Percentiles rank a stretch among this genome's conserved stretches.
phyloP scores from a whole-genome alignment of 2,113 vertebrate species.

The Herpailurus yagouaroundi region DNA sequence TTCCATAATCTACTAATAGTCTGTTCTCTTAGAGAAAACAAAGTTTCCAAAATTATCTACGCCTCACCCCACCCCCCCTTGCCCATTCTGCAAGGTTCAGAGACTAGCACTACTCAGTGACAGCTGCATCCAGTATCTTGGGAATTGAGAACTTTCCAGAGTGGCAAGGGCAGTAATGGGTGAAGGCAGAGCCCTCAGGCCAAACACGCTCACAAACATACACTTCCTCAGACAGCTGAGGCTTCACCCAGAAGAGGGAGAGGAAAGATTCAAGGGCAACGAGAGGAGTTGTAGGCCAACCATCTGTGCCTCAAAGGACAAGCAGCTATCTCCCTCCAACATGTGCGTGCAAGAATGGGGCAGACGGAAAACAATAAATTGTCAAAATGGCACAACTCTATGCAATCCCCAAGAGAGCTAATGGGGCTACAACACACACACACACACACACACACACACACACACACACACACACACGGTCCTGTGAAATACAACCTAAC shows the following conservation, averaged over 20 bases:
- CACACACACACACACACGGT: background rate
- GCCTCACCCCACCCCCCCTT: background rate
- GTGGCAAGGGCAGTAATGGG: background rate
- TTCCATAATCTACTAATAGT: background rate
- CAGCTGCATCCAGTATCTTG: background rate
- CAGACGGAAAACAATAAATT: conserved; percentile 32
- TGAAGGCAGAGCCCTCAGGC: background rate
- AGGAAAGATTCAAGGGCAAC: background rate
- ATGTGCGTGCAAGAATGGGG: background rate
- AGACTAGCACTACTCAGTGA: background rate
- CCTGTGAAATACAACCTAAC: conserved; percentile 68
- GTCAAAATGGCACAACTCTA: conserved; percentile 31
- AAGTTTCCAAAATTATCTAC: background rate
- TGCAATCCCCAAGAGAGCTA: background rate
- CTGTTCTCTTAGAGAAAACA: conserved; percentile 15
- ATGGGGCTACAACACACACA: background rate
- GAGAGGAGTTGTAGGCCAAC: background rate
- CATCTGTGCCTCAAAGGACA: background rate
- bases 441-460: conserved; percentile 34
- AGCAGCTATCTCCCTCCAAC: background rate
- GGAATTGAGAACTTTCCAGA: background rate
- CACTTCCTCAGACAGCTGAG: background rate
- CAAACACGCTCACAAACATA: background rate
- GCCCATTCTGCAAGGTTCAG: background rate
- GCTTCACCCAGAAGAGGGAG: background rate